Evolutionary conservation across 1,140 invertebrate species (phyloP), one percentile per base, ranked within the genome.

Genomic region (Trichonephila clavata): DNA sequence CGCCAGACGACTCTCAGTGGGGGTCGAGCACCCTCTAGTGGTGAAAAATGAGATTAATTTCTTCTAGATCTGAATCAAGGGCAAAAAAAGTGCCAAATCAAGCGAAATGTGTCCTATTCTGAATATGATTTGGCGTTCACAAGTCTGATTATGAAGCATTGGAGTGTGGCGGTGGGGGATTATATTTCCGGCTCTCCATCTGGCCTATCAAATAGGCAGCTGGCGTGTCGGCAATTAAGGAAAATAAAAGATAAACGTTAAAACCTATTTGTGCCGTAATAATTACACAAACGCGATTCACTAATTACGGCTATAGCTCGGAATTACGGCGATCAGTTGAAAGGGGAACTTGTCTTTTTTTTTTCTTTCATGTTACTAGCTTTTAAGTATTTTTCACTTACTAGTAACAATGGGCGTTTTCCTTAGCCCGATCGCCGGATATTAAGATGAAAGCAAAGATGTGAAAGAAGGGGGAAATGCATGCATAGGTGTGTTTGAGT

Each of bases 151-250:
- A 32, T 59, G 27, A 63, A 59, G 27, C 61, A 71, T 63, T 20
- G 57, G 57, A 57, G 61, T 65, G 63, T 32, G 32, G 27, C 32
- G 86, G 63, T 27, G 83, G 84, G 60, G 27, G 61, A 16, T 68
- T n/a, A 88, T 71, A 63, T 88, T 88, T 88, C 86, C 86, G 86
- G 86, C 63, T 57, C 32, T 88, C 63, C 86, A 88, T 88, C 86
- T 88, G 86, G 86, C 86, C 57, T 71, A 88, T 88, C 61, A 88
- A 88, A 88, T 88, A 68, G 39, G 61, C 86, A 88, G 86, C 86
- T 88, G 86, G 61, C 39, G 43, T 20, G 61, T 68, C 63, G 63
- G 57, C 86, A 88, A 68, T 88, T 88, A 88, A n/a, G 57, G 63
- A 71, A 88, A 88, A 68, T 27, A 57, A 32, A 88, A 57, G 27